phyloP scores from a whole-genome alignment of 2,113 vertebrate genomes.

The Galemys pyrenaicus region DNA sequence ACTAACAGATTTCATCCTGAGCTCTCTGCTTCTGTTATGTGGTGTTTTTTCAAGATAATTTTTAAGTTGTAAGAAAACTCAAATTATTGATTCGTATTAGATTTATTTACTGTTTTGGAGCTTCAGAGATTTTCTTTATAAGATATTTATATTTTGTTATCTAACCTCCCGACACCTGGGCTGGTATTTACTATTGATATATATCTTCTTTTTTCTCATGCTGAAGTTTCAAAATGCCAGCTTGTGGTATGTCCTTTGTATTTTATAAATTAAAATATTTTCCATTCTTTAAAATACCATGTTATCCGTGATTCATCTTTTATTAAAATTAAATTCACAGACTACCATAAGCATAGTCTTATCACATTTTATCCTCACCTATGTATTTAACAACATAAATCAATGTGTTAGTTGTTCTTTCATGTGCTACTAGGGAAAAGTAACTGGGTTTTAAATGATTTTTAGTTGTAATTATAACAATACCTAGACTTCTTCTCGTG shows the following conservation, averaged over 20 bases:
- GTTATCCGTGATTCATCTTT: slow-evolving; percentile 57
- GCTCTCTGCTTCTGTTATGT: neutral
- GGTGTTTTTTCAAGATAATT: slow-evolving; percentile 41
- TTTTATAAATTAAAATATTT: slow-evolving; percentile 70
- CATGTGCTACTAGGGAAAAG: slow-evolving; percentile 61
- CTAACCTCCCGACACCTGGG: slow-evolving; percentile 1
- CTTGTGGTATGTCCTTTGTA: slow-evolving; percentile 66
- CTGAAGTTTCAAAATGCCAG: slow-evolving; percentile 65
- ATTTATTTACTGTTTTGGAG: slow-evolving; percentile 16
- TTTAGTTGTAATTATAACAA: slow-evolving; percentile 83
- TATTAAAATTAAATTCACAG: slow-evolving; percentile 59
- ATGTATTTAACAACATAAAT: slow-evolving; percentile 74
- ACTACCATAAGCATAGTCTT: neutral
- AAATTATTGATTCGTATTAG: slow-evolving; percentile 43
- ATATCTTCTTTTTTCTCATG: slow-evolving; percentile 46
- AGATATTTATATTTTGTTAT: neutral
- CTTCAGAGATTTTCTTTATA: neutral
- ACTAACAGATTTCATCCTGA: slow-evolving; percentile 12
- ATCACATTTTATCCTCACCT: slow-evolving; percentile 58
- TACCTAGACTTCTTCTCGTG: slow-evolving; percentile 70
- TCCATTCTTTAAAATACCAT: slow-evolving; percentile 60
- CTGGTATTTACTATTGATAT: slow-evolving; percentile 16
- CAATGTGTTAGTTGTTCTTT: slow-evolving; percentile 66
- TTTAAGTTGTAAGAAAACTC: slow-evolving; percentile 30
- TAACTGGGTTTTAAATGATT: slow-evolving; percentile 80